Evolutionary conservation across 2,113 vertebrate genomes (phyloP).

Genomic region (Ascaphus truei): DNA sequence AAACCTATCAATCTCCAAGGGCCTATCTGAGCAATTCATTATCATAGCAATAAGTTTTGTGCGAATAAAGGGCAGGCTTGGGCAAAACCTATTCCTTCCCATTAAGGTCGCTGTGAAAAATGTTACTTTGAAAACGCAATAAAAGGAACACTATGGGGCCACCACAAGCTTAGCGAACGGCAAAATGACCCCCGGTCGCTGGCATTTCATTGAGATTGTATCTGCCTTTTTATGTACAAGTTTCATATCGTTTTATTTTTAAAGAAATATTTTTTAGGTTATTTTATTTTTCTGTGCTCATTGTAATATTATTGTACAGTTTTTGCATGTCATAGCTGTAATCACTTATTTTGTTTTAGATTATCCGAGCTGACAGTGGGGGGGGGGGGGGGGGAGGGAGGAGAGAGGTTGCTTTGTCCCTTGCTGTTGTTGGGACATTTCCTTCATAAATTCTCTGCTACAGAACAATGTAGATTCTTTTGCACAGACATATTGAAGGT

Average conservation of each 20-base stretch:
- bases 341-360: conserved; percentile 79
- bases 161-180: conserved; percentile 49
- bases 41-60: neutral
- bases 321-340: conserved; percentile 94
- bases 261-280: conserved; percentile 69
- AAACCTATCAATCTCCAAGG: too few relatives aligned
- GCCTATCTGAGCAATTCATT: too few relatives aligned
- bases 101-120: neutral
- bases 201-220: conserved; percentile 75
- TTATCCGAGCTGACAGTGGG: conserved; percentile 62
- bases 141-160: conserved; percentile 41
- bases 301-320: neutral
- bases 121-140: neutral
- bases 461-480: conserved; percentile 86
- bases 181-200: conserved; percentile 57
- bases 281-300: conserved; percentile 68
- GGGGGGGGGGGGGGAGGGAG: too few relatives aligned
- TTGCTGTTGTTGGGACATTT: conserved; percentile 77
- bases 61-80: too few relatives aligned
- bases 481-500: conserved; percentile 98
- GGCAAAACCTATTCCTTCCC: neutral
- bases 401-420: too few relatives aligned
- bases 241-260: conserved; percentile 82
- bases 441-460: conserved; percentile 84
- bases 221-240: conserved; percentile 83